Base-by-base conservation (phyloP, 2,113 vertebrate genomes). In the Capra hircus region DNA sequence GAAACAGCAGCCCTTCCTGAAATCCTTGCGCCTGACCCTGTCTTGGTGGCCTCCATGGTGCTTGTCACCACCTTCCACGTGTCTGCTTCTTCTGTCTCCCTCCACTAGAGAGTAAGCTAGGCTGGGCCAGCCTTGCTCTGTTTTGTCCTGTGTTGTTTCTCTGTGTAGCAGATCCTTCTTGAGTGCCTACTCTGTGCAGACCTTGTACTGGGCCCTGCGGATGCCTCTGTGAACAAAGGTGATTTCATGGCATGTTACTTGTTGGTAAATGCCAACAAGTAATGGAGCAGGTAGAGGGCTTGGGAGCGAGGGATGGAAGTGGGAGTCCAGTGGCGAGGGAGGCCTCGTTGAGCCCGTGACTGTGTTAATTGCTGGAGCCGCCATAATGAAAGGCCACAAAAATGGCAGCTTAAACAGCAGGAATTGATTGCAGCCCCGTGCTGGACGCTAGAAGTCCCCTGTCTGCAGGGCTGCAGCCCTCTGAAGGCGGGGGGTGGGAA, bases 51-150 rank as follows among this genome's bases (percentile, higher is more conserved):
- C 67, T 27, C n/a, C 4, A 0, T 2, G 0, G 87, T 0, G 1
- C 78, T 91, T 9, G 7, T 3, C 28, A 2, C 28, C 10, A 4
- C 43, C 30, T 45, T 83, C 2, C 7, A 0, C 0, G 0, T 33
- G 85, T 67, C 30, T 94, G 14, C 60, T n/a, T 30, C 1, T 84
- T 81, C 60, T 48, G 12, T 74, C 53, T 83, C 30, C 19, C 5
- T 87, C 30, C 59, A 3, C 71, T n/a, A 7, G 55, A 27, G 25
- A 3, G 7, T 6, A 2, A 48, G n/a, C 53, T 59, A 45, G 40
- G 2, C 19, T 45, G 36, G 85, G 30, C 25, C 50, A 9, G 71
- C 11, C 40, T 88, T n/a, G 6, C 11, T 88, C 74, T 30, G 55
- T 78, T 23, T 83, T 52, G 67, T 78, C 83, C 62, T 1, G 36